A percentile compares a stretch with the other conserved stretches of the same genome.
Conservation (phyloP, 2,113 vertebrate genomes). For the Patagioenas fasciata region DNA sequence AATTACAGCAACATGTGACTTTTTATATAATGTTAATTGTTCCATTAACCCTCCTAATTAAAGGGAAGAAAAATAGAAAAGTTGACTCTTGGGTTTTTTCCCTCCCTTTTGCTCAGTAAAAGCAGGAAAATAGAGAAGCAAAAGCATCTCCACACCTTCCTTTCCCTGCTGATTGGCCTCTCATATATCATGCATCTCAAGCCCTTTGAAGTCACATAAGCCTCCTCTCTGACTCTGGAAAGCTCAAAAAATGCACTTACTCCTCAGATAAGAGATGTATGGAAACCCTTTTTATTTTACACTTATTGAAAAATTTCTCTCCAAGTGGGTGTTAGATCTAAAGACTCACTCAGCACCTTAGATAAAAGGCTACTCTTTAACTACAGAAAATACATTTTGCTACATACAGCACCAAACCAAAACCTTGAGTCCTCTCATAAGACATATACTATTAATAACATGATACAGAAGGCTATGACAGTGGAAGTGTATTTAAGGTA, state of each 20-base stretch:
- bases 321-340: neutral
- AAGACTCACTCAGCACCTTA: neutral
- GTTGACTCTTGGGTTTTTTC: neutral
- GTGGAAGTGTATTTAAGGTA: neutral
- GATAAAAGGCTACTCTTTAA: neutral
- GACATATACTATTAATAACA: neutral
- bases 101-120: neutral
- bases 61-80: neutral
- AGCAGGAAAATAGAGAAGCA: neutral
- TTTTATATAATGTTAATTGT: neutral
- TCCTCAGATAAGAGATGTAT: neutral
- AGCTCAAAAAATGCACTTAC: neutral
- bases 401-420: neutral
- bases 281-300: neutral
- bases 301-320: neutral
- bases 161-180: neutral
- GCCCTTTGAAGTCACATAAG: neutral
- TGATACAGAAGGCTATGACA: neutral
- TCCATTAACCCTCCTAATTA: neutral
- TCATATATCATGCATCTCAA: neutral
- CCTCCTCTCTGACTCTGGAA: neutral
- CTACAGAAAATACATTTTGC: neutral
- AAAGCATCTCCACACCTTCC: neutral
- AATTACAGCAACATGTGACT: neutral
- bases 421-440: neutral